phyloP scores from a whole-genome alignment of 1,140 invertebrate species.

The Paraescarpia echinospica region DNA sequence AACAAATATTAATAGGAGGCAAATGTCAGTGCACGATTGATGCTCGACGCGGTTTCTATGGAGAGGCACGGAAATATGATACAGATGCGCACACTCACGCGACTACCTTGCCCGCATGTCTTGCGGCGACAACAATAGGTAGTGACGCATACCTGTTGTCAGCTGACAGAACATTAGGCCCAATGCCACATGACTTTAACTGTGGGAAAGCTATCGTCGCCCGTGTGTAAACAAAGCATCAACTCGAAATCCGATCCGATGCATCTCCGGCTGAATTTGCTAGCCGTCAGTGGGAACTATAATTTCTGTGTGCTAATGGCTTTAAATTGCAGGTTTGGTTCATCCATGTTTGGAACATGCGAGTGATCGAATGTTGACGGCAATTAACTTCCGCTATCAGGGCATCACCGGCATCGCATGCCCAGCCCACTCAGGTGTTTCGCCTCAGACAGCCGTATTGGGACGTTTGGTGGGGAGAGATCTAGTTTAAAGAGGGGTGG shows the following conservation, averaged over 20 bases:
- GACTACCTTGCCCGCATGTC: neutral
- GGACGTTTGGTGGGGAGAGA: neutral
- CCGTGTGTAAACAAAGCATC: neutral
- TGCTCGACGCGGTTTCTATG: neutral
- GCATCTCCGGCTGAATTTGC: neutral
- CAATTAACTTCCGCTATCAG: neutral
- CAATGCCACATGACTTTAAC: neutral
- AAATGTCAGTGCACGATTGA: neutral
- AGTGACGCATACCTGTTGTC: neutral
- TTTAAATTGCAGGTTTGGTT: constrained; percentile 21
- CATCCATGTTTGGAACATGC: constrained; percentile 2
- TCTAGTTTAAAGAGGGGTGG: neutral
- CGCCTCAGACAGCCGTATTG: neutral
- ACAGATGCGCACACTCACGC: neutral
- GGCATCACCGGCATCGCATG: neutral
- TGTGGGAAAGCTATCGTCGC: neutral
- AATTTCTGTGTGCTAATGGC: neutral
- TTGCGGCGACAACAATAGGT: neutral
- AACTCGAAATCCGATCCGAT: neutral
- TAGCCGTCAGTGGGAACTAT: neutral
- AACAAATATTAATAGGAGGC: neutral
- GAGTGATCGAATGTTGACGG: constrained; percentile 2
- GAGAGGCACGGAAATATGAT: neutral
- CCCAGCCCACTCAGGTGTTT: neutral
- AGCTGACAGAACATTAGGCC: neutral